A percentile compares a stretch with the other conserved stretches of the same genome.
These are phyloP conservation scores for Argentina silus DNA, from an alignment of 2,797 vertebrate species.

Conservation along the genomic window DNA sequence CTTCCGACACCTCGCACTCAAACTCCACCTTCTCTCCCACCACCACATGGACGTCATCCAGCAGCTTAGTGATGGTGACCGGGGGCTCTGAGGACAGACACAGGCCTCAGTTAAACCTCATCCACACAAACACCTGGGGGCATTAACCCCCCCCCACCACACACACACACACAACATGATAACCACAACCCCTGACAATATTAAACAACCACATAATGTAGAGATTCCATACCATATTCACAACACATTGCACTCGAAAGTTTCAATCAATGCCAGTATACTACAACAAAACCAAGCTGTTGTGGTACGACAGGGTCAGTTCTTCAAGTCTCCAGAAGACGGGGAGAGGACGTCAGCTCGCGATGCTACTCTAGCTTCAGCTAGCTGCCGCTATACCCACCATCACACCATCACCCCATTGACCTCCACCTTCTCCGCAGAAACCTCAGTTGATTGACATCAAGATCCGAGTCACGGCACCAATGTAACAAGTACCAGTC, in stretches of 20 bases:
- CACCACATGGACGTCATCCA: conserved; percentile 88
- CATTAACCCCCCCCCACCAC: not conserved
- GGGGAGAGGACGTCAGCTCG: not conserved
- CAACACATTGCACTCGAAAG: not conserved
- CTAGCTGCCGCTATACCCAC: not conserved
- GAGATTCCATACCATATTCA: not conserved
- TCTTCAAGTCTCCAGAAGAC: not conserved
- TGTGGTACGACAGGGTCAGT: not conserved
- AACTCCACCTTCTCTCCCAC: conserved; percentile 90
- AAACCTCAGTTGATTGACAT: not conserved
- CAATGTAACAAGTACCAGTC: not conserved
- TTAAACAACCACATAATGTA: too few relatives aligned
- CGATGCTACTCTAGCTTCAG: not conserved
- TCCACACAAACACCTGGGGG: not conserved
- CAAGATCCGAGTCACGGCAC: not conserved
- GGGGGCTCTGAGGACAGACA: conserved; percentile 80
- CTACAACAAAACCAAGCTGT: not conserved
- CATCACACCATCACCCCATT: not conserved
- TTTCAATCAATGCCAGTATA: not conserved
- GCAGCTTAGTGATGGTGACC: conserved; percentile 80
- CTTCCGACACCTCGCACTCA: conserved; percentile 89
- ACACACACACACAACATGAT: not conserved
- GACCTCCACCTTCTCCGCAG: not conserved
- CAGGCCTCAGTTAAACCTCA: conserved; percentile 14
- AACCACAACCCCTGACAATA: not conserved